These are phyloP conservation scores for Barypeithes pellucidus DNA, from an alignment of 2,888 invertebrate species.

Conservation along the genomic window DNA sequence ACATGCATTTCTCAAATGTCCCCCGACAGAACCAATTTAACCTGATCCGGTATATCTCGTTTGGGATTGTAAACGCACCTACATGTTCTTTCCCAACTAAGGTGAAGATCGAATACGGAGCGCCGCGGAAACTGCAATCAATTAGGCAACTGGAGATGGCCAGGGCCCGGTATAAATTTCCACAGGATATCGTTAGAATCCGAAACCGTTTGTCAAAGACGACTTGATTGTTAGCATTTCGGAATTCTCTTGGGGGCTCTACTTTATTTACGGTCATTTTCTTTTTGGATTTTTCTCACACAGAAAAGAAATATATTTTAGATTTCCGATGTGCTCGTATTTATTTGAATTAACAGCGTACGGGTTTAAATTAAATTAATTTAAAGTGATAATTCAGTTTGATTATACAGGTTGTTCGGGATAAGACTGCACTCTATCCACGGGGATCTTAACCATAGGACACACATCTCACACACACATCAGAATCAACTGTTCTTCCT, in stretches of 20 bases:
- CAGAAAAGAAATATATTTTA: too few relatives aligned
- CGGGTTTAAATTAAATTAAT: too few relatives aligned
- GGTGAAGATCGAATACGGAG: slow-evolving; percentile 44
- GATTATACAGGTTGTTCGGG: too few relatives aligned
- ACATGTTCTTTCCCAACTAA: slow-evolving; percentile 39
- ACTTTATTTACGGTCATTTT: slow-evolving; percentile 23
- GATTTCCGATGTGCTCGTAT: too few relatives aligned
- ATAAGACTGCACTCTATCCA: too few relatives aligned
- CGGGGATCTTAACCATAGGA: too few relatives aligned
- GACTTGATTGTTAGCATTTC: slow-evolving; percentile 47
- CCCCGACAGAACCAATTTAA: not conserved
- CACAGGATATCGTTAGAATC: slow-evolving; percentile 68
- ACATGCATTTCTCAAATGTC: slow-evolving; percentile 3
- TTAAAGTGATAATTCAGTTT: too few relatives aligned
- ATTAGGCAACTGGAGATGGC: slow-evolving; percentile 47
- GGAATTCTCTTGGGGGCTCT: slow-evolving; percentile 35
- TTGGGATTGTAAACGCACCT: slow-evolving; percentile 29
- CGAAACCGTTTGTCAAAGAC: slow-evolving; percentile 64
- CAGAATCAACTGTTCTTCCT: too few relatives aligned
- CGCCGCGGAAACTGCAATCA: slow-evolving; percentile 47
- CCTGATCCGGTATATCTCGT: slow-evolving; percentile 34
- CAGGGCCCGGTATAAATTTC: slow-evolving; percentile 61
- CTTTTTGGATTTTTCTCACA: slow-evolving; percentile 12
- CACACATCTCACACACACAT: too few relatives aligned
- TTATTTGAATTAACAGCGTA: too few relatives aligned